Evolutionary conservation across 2,797 vertebrate species (phyloP), one percentile per base, ranked within the genome.

Genomic region (Oreochromis grahami): DNA sequence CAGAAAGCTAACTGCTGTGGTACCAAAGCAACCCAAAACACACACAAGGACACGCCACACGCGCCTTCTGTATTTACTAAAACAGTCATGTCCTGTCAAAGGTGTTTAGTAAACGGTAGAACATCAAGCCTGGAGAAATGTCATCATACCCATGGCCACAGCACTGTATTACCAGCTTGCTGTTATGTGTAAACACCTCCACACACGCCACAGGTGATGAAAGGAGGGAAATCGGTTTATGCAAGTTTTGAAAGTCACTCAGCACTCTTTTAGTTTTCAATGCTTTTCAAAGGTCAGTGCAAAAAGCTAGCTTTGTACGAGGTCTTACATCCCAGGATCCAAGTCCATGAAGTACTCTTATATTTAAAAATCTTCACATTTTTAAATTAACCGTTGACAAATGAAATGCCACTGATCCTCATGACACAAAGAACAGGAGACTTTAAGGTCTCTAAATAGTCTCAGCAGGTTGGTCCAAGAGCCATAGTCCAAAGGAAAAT

Each of bases 71-170:
- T 96, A 94, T 96, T 96, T 93, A 96, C 95, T 94, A 95, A 96
- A 97, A 96, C 96, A 97, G 92, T 93, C 88, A 26, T 91, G 94
- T 88, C 93, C 94, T 95, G 93, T 95, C 91, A 79, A 92, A 74
- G 89, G 80, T 97, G 96, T 97, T 97, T 97, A 95, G 95, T 97
- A 96, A 96, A 97, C 96, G 95, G 84, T 68, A 92, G 93, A 93
- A 93, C 92, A 87, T 92, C 90, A 88, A 92, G 93, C 94, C 95
- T 93, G 94, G 90, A 95, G 93, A 95, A 89, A 92, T 86, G 92
- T 90, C 86, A 90, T 94, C 93, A 94, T 94, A 94, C 93, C 91
- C 93, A 84, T 72, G 92, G 89, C 88, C 86, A 60, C 53, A 86
- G 83, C 84, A 50, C 93, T 83, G 83, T 86, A 88, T 91, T 93